A percentile compares a stretch with the other conserved stretches of the same genome.
Conservation (phyloP, 2,113 vertebrate genomes). For the Delphinapterus leucas region DNA sequence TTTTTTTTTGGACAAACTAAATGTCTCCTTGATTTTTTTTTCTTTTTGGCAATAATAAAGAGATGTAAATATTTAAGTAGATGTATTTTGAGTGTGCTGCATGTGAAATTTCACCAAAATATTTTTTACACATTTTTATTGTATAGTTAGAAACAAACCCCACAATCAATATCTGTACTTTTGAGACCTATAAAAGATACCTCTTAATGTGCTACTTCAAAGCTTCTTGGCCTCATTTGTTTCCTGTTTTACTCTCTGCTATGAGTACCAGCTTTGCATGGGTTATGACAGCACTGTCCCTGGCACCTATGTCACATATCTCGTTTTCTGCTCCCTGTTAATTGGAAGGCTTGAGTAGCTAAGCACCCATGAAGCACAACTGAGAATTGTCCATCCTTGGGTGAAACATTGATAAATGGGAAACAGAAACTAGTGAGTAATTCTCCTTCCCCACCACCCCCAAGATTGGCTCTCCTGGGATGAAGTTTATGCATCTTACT, state of each 20-base stretch:
- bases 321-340: neutral
- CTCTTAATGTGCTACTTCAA: neutral
- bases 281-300: neutral
- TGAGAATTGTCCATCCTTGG: neutral
- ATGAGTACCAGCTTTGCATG: neutral
- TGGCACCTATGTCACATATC: neutral
- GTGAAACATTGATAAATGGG: neutral
- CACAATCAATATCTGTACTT: neutral
- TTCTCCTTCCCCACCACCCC: neutral
- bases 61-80: slow-evolving; percentile 27
- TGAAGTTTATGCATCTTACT: neutral
- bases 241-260: neutral
- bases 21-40: neutral
- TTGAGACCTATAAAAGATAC: neutral
- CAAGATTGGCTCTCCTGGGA: neutral
- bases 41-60: neutral
- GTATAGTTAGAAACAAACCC: neutral
- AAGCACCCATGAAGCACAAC: neutral
- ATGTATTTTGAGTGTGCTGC: neutral
- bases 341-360: neutral
- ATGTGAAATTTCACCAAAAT: neutral
- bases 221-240: neutral
- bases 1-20: neutral
- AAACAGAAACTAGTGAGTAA: neutral
- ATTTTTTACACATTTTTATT: neutral